phyloP scores from a whole-genome alignment of 2,888 invertebrate genomes.

The Boloria euphrosyne region DNA sequence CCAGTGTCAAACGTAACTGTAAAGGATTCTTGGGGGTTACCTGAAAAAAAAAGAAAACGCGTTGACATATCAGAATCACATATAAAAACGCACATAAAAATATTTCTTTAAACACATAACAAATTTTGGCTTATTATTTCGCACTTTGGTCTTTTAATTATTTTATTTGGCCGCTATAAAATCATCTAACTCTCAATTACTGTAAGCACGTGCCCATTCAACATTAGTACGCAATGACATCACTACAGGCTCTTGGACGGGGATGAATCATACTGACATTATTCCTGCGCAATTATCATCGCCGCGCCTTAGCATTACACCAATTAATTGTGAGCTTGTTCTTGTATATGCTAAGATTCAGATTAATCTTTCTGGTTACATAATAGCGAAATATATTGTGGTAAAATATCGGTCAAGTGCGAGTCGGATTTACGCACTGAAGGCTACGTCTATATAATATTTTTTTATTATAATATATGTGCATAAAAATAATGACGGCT shows the following conservation, averaged over 20 bases:
- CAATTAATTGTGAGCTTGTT: slow-evolving; percentile 70
- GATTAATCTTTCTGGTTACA: slow-evolving; percentile 40
- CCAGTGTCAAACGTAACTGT: too few species aligned
- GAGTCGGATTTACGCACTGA: too few species aligned
- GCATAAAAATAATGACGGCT: too few species aligned
- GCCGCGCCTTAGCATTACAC: slow-evolving; percentile 68
- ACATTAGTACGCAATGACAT: slow-evolving; percentile 43
- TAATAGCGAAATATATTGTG: not conserved
- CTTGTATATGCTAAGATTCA: slow-evolving; percentile 49
- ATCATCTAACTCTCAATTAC: not conserved
- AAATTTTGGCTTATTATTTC: not conserved
- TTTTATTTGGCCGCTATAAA: not conserved
- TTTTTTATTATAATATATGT: too few species aligned
- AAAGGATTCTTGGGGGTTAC: too few species aligned
- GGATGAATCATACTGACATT: slow-evolving; percentile 56
- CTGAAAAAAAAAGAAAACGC: too few species aligned
- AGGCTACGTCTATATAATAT: too few species aligned
- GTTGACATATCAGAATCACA: too few species aligned
- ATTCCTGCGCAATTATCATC: slow-evolving; percentile 62
- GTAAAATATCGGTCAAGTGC: not conserved
- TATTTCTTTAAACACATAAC: too few species aligned
- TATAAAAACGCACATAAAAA: too few species aligned
- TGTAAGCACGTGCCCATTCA: slow-evolving; percentile 20
- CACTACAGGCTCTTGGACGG: slow-evolving; percentile 42
- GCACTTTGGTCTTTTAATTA: not conserved